Evolutionary conservation across 1,140 invertebrate genomes (phyloP), one percentile per base, ranked within the genome.

Genomic region (Meloidogyne exigua): DNA sequence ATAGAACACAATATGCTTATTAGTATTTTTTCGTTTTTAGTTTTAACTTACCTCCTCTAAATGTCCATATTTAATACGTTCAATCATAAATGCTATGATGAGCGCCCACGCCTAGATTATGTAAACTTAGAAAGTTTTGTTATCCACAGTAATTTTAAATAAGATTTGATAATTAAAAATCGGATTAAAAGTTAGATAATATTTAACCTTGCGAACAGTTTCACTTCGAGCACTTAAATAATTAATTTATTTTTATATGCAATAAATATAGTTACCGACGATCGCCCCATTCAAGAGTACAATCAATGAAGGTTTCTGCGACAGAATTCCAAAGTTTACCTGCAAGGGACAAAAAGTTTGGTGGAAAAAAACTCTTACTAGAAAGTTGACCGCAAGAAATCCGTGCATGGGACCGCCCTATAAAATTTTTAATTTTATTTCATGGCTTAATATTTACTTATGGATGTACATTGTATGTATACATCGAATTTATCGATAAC

Each of bases 311-410:
- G 7, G 86, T 87, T 75, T 87, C 85, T 7, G 85, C 85, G 12
- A 87, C 82, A 57, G 72, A 76, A 72, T 87, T 87, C 85, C 85
- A 87, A 28, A 86, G n/a, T 79, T 86, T 86, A n/a, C 86, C 84
- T 85, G 21, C 11, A 80, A 81, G 7, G 28, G 28, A 32, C n/a
- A n/a, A 32, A 32, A 3, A 32, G 28, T 32, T 75, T 75, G 0
- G 10, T 18, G 7, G 9, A 75, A 26, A 75, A 23, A 11, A 77
- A 28, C 5, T 68, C 82, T 81, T 63, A 85, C 83, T 85, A 1
- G 84, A 84, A 4, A 87, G 69, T 57, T 84, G 81, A 42, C 86
- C 86, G 42, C 74, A 67, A 7, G 84, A 42, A 26, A 87, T 68
- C n/a, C 82, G 69, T 7, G 85, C 85, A 73, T 87, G 85, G 1